Percentiles rank a stretch among this genome's conserved stretches.
phyloP scores from a whole-genome alignment of 2,113 vertebrate genomes.

The Prinia subflava region DNA sequence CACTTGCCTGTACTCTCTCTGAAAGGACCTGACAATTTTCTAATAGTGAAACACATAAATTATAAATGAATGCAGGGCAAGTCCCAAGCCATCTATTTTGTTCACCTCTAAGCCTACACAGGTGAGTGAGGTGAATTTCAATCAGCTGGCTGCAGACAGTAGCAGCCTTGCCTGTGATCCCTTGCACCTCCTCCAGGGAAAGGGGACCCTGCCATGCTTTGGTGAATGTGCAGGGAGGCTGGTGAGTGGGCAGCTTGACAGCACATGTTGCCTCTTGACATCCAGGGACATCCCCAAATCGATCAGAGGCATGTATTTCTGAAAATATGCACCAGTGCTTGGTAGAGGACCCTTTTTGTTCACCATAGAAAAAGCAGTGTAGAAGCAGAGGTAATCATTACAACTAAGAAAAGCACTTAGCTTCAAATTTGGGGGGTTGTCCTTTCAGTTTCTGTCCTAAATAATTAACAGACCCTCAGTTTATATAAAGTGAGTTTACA shows the following conservation, averaged over 20 bases:
- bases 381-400: neutral
- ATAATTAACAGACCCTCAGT: neutral
- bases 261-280: neutral
- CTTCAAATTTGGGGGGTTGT: neutral
- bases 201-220: accelerated
- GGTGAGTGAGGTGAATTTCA: neutral
- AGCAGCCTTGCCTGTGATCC: neutral
- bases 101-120: neutral
- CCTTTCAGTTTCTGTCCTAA: neutral
- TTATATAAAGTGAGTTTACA: neutral
- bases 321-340: neutral
- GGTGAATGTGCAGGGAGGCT: neutral
- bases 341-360: neutral
- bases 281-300: neutral
- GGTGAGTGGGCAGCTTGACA: neutral
- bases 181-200: neutral
- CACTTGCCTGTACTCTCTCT: neutral
- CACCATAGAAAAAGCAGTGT: neutral
- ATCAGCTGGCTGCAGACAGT: neutral
- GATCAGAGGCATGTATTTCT: neutral
- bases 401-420: neutral
- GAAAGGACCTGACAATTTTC: neutral
- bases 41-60: neutral
- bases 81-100: neutral
- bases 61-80: neutral